Conservation (phyloP, 2,888 invertebrate species). For the Nemoura dubitans region DNA sequence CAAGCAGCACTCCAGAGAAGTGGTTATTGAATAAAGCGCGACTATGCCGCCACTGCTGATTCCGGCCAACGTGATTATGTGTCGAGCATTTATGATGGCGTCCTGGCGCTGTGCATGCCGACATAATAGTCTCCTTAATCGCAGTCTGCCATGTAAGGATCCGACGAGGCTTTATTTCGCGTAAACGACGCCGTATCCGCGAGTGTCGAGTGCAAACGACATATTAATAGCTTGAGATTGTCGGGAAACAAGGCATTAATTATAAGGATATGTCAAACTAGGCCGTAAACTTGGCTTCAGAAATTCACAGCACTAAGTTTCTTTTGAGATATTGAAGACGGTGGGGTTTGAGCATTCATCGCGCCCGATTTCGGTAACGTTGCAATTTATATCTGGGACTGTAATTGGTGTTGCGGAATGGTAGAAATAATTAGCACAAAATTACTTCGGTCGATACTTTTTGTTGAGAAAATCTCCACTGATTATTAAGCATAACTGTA, state of each 20-base stretch:
- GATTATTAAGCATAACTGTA: too few species aligned
- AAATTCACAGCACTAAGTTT: background rate
- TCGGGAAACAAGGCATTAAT: conserved; percentile 7
- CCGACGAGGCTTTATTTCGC: background rate
- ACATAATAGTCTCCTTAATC: background rate
- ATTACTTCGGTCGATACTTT: too few species aligned
- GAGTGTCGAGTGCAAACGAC: background rate
- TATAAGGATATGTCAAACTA: background rate
- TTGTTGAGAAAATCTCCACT: too few species aligned
- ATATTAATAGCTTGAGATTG: background rate
- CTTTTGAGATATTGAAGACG: background rate
- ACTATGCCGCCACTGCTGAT: background rate
- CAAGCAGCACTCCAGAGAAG: background rate
- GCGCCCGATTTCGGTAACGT: background rate
- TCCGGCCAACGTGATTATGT: background rate
- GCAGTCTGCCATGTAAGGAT: background rate
- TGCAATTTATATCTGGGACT: background rate
- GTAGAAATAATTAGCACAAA: too few species aligned
- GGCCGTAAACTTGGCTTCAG: background rate
- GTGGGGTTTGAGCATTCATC: background rate
- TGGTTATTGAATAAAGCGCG: background rate
- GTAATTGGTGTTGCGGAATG: too few species aligned
- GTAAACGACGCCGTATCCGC: background rate
- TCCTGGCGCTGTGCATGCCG: background rate
- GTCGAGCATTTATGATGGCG: background rate